phyloP scores from a whole-genome alignment of 2,113 vertebrate genomes.

The Podarcis cretensis region DNA sequence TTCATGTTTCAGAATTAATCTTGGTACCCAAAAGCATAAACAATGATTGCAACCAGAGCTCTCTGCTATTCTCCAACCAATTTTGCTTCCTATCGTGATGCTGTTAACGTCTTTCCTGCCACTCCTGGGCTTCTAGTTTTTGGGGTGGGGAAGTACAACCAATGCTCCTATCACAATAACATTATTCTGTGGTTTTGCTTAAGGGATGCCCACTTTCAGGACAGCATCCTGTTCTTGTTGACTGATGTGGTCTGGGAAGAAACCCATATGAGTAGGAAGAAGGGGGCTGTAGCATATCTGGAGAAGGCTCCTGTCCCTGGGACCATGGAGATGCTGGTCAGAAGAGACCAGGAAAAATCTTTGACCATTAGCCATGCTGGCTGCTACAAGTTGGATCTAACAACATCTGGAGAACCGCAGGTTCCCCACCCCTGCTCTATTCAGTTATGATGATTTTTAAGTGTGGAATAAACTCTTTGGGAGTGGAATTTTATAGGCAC shows the following conservation, averaged over 20 bases:
- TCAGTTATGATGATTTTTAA: background rate
- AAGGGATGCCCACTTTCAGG: background rate
- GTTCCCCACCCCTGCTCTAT: background rate
- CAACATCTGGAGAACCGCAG: background rate
- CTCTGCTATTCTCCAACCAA: background rate
- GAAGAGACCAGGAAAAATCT: too few relatives aligned
- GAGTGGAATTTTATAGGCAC: background rate
- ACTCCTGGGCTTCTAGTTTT: background rate
- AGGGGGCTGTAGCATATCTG: background rate
- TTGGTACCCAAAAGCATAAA: background rate
- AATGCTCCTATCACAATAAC: background rate
- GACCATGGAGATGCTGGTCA: too few relatives aligned
- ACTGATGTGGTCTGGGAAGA: background rate
- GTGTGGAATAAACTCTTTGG: background rate
- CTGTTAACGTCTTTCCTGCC: background rate
- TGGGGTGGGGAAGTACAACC: background rate
- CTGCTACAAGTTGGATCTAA: background rate
- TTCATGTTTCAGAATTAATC: background rate
- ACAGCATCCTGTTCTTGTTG: background rate
- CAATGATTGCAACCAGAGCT: background rate
- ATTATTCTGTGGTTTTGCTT: background rate
- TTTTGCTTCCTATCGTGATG: background rate
- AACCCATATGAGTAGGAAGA: background rate
- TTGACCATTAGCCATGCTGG: too few relatives aligned
- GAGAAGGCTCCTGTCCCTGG: too few relatives aligned